Base-by-base conservation (phyloP, 2,113 vertebrate species). In the Brachypodius melanocephalos region DNA sequence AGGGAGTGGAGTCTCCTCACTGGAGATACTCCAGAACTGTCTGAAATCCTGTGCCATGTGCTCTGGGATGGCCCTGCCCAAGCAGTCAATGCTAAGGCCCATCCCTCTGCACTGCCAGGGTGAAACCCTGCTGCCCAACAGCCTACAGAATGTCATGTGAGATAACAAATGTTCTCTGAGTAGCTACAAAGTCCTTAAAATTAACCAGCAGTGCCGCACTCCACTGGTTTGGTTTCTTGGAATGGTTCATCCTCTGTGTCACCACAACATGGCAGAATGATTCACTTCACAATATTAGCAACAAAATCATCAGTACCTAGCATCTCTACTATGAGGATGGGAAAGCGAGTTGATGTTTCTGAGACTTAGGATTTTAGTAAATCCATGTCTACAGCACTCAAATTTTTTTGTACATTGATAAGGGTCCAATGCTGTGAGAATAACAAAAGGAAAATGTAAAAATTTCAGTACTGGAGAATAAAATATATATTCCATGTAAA, bases 401-500 rank as follows among this genome's bases (percentile, higher is more conserved):
- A 6, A 26, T 34, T 40, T 61, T 61, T 65, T 12, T 52, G 16
- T 40, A 15, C 4, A 5, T 67, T 67, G 38, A 4, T 31, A 65
- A 63, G 11, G 2, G 5, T 42, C 59, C 21, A 16, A 10, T 48
- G 6, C 8, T 2, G 0, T 31, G 12, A 2, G 14, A 61, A 13
- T 24, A 67, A 63, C 4, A 65, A 32, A 51, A 83, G 11, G 19
- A 79, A 72, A 12, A 65, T 17, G 17, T 12, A 21, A 14, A 34
- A 34, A 38, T 1, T 31, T 29, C 55, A 5, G 6, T 79, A 36
- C 11, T 48, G 15, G 25, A 77, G 63, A 84, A 77, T 24, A 36
- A 22, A 32, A 3, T 34, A 36, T 11, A 21, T 9, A 40, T 63
- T 71, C 5, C 24, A 29, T 17, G 1, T 48, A 43, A 63, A 72